phyloP scores from a whole-genome alignment of 2,888 invertebrate species.

The Salpingus planirostris region DNA sequence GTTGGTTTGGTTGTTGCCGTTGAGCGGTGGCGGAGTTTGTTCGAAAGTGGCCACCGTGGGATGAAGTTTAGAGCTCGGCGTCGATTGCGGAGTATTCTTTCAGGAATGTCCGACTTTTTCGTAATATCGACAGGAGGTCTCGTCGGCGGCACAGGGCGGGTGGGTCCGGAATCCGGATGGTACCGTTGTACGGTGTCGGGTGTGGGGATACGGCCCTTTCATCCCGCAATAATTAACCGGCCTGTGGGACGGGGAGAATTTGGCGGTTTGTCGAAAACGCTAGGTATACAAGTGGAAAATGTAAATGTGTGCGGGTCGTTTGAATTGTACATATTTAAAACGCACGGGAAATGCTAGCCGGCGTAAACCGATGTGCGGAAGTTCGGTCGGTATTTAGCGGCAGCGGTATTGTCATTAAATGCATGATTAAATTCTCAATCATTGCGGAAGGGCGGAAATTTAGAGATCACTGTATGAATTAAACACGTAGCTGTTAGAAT shows the following conservation, averaged over 20 bases:
- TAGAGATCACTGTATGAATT: constrained; percentile 21
- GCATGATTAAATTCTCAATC: constrained; percentile 19
- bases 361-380: constrained; percentile 15
- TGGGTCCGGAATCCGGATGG: no score
- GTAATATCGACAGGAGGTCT: no score
- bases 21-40: no score
- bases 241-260: constrained; percentile 11
- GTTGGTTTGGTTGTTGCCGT: no score
- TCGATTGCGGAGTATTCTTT: no score
- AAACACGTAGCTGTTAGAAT: constrained; percentile 7
- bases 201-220: no score
- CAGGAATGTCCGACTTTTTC: no score
- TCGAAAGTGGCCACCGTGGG: no score
- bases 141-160: no score
- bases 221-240: constrained; percentile 14
- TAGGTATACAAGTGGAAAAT: constrained; percentile 12
- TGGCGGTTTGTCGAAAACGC: constrained; percentile 11
- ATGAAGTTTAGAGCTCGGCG: no score
- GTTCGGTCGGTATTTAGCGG: constrained; percentile 13
- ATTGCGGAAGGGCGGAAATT: constrained; percentile 22
- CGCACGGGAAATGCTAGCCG: constrained; percentile 14
- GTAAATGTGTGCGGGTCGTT: constrained; percentile 14
- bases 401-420: constrained; percentile 22
- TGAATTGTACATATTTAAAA: constrained; percentile 16
- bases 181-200: no score